Evolutionary conservation across 2,797 vertebrate genomes (phyloP).

Genomic region (Lophius americanus): DNA sequence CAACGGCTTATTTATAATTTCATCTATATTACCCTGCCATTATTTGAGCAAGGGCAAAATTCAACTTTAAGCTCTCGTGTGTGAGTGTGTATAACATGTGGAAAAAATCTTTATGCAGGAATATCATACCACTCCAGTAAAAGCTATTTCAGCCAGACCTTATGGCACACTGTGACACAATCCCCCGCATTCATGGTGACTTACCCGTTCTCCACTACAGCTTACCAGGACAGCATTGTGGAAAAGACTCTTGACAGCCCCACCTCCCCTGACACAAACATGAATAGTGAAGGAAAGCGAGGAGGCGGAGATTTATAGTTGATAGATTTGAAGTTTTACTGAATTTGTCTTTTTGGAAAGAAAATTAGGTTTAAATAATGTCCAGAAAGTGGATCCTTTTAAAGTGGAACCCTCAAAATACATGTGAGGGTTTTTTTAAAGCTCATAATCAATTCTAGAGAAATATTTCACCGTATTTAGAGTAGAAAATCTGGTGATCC

Average conservation of each 20-base stretch:
- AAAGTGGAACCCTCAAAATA: background rate
- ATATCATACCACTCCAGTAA: slow-evolving; percentile 30
- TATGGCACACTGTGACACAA: slow-evolving; percentile 12
- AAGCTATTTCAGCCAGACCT: slow-evolving; percentile 22
- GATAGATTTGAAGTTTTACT: background rate
- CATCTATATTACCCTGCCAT: background rate
- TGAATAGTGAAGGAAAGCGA: background rate
- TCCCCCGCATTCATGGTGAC: background rate
- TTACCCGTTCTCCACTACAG: slow-evolving; percentile 10
- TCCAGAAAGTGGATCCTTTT: too few relatives aligned
- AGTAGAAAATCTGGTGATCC: background rate
- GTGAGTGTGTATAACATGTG: slow-evolving; percentile 42
- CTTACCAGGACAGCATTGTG: slow-evolving; percentile 13
- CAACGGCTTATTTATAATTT: background rate
- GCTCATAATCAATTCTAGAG: background rate
- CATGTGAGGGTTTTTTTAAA: background rate
- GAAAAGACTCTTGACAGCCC: slow-evolving; percentile 14
- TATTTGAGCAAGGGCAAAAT: slow-evolving; percentile 1
- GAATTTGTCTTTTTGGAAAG: background rate
- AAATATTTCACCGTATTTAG: background rate
- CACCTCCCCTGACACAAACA: background rate
- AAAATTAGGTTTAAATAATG: too few relatives aligned
- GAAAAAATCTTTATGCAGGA: slow-evolving; percentile 28
- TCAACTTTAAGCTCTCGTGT: slow-evolving; percentile 15
- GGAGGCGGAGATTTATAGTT: background rate